These are phyloP conservation scores for Melanotaenia parkinsoni DNA, from an alignment of 2,797 vertebrate species.

Conservation along the genomic window DNA sequence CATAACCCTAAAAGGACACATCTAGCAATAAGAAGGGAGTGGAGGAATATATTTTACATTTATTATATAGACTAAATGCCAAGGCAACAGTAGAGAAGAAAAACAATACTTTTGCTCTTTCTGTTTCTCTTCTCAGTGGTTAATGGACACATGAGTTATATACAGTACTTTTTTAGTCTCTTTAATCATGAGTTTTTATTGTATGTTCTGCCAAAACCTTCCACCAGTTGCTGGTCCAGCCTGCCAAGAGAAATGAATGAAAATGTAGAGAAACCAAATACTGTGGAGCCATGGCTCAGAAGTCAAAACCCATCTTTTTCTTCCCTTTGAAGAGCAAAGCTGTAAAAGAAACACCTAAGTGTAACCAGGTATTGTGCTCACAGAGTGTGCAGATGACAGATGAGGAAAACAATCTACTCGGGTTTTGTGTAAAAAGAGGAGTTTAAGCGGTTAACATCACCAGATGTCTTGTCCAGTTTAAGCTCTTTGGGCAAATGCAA, in stretches of 20 bases:
- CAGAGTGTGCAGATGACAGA: constrained; percentile 34
- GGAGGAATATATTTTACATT: constrained; percentile 63
- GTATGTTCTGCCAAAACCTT: constrained; percentile 81
- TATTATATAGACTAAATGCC: constrained; percentile 63
- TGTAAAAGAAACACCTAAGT: constrained; percentile 72
- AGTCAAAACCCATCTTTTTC: constrained; percentile 74
- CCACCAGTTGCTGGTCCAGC: constrained; percentile 70
- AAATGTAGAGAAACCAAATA: constrained; percentile 82
- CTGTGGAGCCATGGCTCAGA: constrained; percentile 73
- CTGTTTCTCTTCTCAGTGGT: constrained; percentile 77
- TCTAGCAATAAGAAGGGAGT: constrained; percentile 36
- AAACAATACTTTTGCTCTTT: constrained; percentile 64
- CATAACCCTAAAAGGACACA: constrained; percentile 53
- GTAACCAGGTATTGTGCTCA: constrained; percentile 67
- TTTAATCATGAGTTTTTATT: constrained; percentile 84
- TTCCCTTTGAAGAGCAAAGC: constrained; percentile 63
- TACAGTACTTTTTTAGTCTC: constrained; percentile 82
- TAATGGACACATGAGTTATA: constrained; percentile 85
- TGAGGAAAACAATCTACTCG: constrained; percentile 43
- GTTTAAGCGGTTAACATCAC: constrained; percentile 56
- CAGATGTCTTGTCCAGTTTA: constrained; percentile 53
- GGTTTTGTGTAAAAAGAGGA: constrained; percentile 52
- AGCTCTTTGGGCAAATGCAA: constrained; percentile 55
- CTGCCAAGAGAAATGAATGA: constrained; percentile 84
- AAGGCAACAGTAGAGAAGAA: constrained; percentile 63